A percentile compares a stretch with the other conserved stretches of the same genome.
Conservation (phyloP, 2,113 vertebrate species). For the Oncorhynchus tshawytscha region DNA sequence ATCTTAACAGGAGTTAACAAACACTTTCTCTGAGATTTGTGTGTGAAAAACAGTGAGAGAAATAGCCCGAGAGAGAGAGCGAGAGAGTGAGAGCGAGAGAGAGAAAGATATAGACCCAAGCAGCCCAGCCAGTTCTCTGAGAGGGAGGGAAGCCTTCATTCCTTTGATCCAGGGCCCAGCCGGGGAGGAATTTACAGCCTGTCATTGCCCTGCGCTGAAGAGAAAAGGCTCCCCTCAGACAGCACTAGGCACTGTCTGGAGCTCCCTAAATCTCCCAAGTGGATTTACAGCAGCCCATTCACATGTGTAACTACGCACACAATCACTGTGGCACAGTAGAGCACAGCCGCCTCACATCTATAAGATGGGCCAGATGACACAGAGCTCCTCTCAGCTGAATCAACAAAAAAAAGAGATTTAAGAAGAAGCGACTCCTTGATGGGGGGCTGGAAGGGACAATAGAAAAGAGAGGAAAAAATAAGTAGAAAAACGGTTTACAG, state of each 20-base stretch:
- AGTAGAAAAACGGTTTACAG: no score
- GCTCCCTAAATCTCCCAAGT: constrained; percentile 38
- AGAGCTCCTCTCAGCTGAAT: constrained; percentile 26
- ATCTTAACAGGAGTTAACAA: neutral
- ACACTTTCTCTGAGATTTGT: neutral
- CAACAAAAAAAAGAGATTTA: constrained; percentile 22
- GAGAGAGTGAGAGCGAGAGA: neutral
- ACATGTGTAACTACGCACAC: constrained; percentile 44
- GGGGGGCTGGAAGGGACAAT: constrained; percentile 29
- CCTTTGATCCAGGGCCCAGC: constrained; percentile 24
- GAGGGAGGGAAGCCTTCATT: no score
- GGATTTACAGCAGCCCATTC: constrained; percentile 48
- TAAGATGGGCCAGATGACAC: constrained; percentile 28
- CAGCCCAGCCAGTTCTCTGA: no score
- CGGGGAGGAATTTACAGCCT: constrained; percentile 35
- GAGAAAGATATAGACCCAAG: neutral
- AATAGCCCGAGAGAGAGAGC: neutral
- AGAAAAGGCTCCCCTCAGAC: constrained; percentile 29
- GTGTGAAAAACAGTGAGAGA: neutral
- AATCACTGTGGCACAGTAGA: constrained; percentile 30
- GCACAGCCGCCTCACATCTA: neutral
- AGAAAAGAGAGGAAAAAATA: no score
- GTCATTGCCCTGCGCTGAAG: constrained; percentile 8
- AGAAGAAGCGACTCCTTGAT: constrained; percentile 32
- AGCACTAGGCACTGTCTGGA: constrained; percentile 21